Conservation (phyloP, 2,888 invertebrate species). For the Synergus gifuensis region DNA sequence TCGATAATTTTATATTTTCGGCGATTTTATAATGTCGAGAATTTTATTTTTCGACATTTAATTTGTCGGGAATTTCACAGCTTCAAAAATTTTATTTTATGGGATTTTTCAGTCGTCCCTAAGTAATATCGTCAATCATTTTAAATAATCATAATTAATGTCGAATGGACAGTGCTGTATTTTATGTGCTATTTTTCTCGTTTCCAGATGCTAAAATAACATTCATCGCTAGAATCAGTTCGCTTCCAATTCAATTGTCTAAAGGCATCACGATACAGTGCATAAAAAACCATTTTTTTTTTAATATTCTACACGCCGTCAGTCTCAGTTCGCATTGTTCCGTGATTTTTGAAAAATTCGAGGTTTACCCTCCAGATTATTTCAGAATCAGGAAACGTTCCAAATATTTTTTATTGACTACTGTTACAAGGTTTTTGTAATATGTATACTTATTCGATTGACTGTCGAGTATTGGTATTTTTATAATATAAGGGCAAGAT, state of each 20-base stretch:
- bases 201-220: constrained; percentile 40
- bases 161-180: neutral
- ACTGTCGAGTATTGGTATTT: constrained; percentile 68
- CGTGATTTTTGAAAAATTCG: constrained; percentile 41
- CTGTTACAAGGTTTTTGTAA: constrained; percentile 59
- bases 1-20: no score
- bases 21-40: no score
- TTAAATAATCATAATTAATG: neutral
- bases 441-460: constrained; percentile 70
- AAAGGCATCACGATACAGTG: constrained; percentile 43
- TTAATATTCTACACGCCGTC: constrained; percentile 51
- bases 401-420: constrained; percentile 67
- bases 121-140: constrained; percentile 17
- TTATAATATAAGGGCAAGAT: constrained; percentile 29
- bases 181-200: constrained; percentile 25
- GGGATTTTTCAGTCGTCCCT: no score
- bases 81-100: no score
- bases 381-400: constrained; percentile 52
- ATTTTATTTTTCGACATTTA: no score
- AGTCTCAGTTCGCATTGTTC: constrained; percentile 43
- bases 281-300: constrained; percentile 46
- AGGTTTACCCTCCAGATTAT: constrained; percentile 42
- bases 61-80: no score
- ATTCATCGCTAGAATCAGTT: neutral
- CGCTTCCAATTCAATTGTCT: constrained; percentile 35